These are phyloP conservation scores for Fissipunctia ypsillon DNA, from an alignment of 2,888 invertebrate species.

Conservation along the genomic window DNA sequence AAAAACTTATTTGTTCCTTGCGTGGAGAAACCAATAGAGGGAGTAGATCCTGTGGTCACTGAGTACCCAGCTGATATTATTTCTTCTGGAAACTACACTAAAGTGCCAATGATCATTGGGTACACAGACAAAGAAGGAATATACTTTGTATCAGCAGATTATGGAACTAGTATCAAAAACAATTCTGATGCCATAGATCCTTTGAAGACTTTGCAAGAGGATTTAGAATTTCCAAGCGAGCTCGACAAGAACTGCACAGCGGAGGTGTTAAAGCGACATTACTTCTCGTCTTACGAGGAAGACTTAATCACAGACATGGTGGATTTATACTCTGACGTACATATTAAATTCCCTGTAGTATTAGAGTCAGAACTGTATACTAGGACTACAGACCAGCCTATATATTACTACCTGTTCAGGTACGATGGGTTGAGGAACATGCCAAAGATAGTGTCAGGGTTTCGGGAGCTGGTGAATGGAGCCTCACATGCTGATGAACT, in stretches of 20 bases:
- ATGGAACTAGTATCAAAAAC: constrained; percentile 78
- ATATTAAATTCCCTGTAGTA: constrained; percentile 84
- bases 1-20: constrained; percentile 84
- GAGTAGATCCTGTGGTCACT: constrained; percentile 80
- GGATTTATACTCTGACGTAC: constrained; percentile 84
- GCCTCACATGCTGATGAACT: constrained; percentile 87
- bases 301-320: constrained; percentile 85
- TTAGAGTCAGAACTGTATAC: constrained; percentile 82
- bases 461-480: constrained; percentile 73
- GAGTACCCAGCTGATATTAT: constrained; percentile 81
- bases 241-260: constrained; percentile 77
- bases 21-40: constrained; percentile 81
- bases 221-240: constrained; percentile 81
- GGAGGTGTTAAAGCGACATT: constrained; percentile 75
- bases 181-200: constrained; percentile 70
- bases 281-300: constrained; percentile 80
- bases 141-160: constrained; percentile 82
- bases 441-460: constrained; percentile 82
- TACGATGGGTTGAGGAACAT: constrained; percentile 84
- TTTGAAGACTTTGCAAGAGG: constrained; percentile 74
- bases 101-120: constrained; percentile 87
- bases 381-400: constrained; percentile 80
- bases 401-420: constrained; percentile 85
- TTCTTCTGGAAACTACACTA: constrained; percentile 81
- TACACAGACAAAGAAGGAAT: constrained; percentile 86